Conservation (phyloP, 2,888 invertebrate species). For the Agonopterix arenella region DNA sequence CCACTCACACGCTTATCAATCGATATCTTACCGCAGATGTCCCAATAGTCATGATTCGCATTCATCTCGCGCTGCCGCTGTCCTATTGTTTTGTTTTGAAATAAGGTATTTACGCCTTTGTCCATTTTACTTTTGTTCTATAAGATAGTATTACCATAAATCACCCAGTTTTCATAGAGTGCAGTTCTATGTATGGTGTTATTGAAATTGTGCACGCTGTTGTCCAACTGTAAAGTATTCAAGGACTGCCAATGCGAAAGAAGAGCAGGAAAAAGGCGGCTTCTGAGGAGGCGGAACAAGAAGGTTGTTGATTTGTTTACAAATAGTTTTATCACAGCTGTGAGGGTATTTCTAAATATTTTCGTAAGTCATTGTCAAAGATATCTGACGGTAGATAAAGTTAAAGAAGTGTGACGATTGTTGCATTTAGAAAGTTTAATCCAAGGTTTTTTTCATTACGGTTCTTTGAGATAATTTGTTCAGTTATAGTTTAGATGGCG, state of each 20-base stretch:
- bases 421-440: slow-evolving; percentile 5
- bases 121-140: slow-evolving; percentile 8
- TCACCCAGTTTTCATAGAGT: not conserved
- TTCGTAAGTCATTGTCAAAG: not conserved
- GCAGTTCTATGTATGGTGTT: slow-evolving; percentile 47
- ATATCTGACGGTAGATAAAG: no score
- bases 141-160: not conserved
- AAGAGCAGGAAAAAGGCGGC: slow-evolving; percentile 69
- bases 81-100: slow-evolving; percentile 26
- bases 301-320: slow-evolving; percentile 25
- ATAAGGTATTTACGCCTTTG: slow-evolving; percentile 18
- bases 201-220: slow-evolving; percentile 57
- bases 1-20: slow-evolving; percentile 47
- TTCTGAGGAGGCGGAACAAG: slow-evolving; percentile 47
- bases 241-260: slow-evolving; percentile 72
- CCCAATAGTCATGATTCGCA: slow-evolving; percentile 30
- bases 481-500: slow-evolving; percentile 2
- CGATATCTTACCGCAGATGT: slow-evolving; percentile 58
- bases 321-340: slow-evolving; percentile 3
- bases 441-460: slow-evolving; percentile 3
- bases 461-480: not conserved
- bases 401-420: no score
- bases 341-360: not conserved
- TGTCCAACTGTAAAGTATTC: slow-evolving; percentile 57
- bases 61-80: slow-evolving; percentile 22